A percentile compares a stretch with the other conserved stretches of the same genome.
Conservation (phyloP, 2,797 vertebrate species). For the Euphonia xanthogaster region DNA sequence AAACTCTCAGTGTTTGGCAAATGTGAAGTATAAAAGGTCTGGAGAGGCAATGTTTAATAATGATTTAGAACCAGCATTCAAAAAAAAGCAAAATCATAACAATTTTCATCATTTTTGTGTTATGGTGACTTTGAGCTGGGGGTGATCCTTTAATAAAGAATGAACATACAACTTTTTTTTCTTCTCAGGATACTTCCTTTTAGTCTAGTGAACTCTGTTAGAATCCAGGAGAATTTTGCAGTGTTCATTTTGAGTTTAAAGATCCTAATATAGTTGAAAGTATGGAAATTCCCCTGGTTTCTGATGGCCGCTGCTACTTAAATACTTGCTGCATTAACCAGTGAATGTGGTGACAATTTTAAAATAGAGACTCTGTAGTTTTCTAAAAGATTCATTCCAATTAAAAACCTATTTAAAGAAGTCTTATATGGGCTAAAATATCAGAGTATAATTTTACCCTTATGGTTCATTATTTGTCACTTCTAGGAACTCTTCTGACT, state of each 20-base stretch:
- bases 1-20: neutral
- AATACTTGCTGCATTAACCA: neutral
- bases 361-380: neutral
- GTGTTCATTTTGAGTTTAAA: neutral
- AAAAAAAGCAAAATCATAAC: neutral
- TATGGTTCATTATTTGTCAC: neutral
- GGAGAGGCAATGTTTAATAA: neutral
- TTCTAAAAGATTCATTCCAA: neutral
- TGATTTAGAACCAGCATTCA: neutral
- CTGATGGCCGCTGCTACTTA: neutral
- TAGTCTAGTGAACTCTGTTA: neutral
- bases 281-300: neutral
- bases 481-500: neutral
- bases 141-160: neutral
- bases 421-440: neutral
- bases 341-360: neutral
- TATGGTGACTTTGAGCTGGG: neutral
- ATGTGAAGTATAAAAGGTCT: neutral
- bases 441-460: neutral
- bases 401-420: neutral
- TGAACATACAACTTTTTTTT: neutral
- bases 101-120: neutral
- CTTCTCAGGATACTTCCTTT: neutral
- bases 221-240: neutral
- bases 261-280: neutral